These are phyloP conservation scores for Serripes groenlandicus DNA, from an alignment of 2,888 invertebrate species.

Conservation along the genomic window DNA sequence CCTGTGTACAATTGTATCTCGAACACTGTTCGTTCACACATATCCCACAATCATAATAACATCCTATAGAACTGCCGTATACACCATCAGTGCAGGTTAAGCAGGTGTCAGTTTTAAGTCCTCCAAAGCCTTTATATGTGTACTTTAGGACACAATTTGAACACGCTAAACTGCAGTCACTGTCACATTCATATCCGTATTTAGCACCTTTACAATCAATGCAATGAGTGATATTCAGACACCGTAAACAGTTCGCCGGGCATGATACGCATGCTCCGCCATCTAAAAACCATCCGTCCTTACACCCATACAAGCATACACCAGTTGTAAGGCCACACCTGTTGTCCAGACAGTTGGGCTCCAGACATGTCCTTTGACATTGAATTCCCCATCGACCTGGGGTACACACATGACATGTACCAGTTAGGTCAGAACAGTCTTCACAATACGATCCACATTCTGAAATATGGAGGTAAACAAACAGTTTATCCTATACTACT, in stretches of 20 bases:
- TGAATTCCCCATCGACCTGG: slow-evolving; percentile 3
- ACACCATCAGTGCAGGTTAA: background rate
- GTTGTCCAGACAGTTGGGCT: background rate
- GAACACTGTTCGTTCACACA: background rate
- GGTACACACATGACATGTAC: background rate
- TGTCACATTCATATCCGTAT: background rate
- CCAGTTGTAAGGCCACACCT: background rate
- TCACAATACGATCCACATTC: background rate
- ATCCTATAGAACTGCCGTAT: background rate
- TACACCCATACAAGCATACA: background rate
- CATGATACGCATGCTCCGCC: background rate
- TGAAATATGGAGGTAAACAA: background rate
- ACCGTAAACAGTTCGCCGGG: background rate
- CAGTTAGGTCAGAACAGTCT: background rate
- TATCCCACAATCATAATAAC: slow-evolving; percentile 2
- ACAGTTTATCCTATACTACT: no score
- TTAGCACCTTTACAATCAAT: slow-evolving; percentile 13
- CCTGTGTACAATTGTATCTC: background rate
- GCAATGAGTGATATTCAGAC: background rate
- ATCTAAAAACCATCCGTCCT: background rate
- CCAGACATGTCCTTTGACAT: background rate
- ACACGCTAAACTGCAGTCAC: background rate
- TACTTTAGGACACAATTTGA: background rate
- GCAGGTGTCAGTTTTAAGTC: background rate
- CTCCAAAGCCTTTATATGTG: background rate